Conservation (phyloP, 2,888 invertebrate genomes). For the Volucella inanis region DNA sequence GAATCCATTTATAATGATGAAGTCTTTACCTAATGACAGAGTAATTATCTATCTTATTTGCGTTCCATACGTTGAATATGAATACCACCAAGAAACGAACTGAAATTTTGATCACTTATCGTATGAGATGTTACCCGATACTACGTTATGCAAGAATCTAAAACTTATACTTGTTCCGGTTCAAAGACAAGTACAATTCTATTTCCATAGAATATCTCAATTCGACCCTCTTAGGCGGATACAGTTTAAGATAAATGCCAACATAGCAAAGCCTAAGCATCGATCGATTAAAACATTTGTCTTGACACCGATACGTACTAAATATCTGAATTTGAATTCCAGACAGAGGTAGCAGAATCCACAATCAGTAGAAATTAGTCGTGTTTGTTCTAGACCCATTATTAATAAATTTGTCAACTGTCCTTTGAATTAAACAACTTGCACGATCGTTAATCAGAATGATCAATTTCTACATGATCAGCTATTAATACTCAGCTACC, state of each 20-base stretch:
- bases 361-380: background rate
- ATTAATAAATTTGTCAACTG: conserved; percentile 23
- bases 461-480: conserved; percentile 53
- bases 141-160: background rate
- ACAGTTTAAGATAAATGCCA: conserved; percentile 9
- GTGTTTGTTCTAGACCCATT: background rate
- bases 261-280: conserved; percentile 11
- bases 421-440: conserved; percentile 53
- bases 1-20: too few species aligned
- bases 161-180: background rate
- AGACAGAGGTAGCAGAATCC: background rate
- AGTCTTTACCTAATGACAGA: too few species aligned
- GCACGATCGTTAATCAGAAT: conserved; percentile 41
- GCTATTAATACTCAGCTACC: conserved; percentile 24
- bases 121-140: background rate
- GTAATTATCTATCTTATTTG: too few species aligned
- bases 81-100: background rate
- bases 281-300: conserved; percentile 5
- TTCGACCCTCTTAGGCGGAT: conserved; percentile 13
- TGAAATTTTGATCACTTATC: background rate
- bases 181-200: background rate
- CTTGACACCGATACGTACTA: background rate
- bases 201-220: background rate
- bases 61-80: too few species aligned
- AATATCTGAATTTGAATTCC: background rate